Percentiles rank a stretch among this genome's conserved stretches.
Conservation (phyloP, 2,888 invertebrate genomes). For the Ellobium chinense region DNA sequence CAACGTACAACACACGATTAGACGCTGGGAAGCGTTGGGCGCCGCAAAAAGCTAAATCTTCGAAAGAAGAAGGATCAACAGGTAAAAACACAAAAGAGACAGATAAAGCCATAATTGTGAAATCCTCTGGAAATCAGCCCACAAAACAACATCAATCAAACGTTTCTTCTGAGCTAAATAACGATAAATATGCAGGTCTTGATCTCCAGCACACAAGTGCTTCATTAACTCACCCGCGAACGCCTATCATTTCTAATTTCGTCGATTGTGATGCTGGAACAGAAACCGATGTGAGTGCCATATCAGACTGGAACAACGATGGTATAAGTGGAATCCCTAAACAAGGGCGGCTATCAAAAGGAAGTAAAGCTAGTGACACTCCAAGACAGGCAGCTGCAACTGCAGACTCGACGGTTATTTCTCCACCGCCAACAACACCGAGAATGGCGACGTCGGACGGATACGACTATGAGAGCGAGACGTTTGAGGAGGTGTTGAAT, state of each 20-base stretch:
- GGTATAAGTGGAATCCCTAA: slow-evolving; percentile 6
- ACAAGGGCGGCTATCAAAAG: not conserved
- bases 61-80: not conserved
- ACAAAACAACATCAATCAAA: not conserved
- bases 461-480: slow-evolving; percentile 44
- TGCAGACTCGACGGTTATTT: not conserved
- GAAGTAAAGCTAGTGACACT: not conserved
- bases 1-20: not conserved
- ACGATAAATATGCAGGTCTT: too few species aligned
- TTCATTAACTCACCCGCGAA: not conserved
- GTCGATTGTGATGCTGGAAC: not conserved
- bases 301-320: slow-evolving; percentile 9
- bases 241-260: not conserved
- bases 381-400: not conserved
- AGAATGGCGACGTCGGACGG: slow-evolving; percentile 19
- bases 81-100: too few species aligned
- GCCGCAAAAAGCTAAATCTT: not conserved
- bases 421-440: not conserved
- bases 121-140: not conserved
- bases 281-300: not conserved
- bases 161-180: not conserved
- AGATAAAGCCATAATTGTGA: too few species aligned
- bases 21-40: slow-evolving; percentile 5
- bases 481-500: slow-evolving; percentile 60
- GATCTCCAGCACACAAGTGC: not conserved